Base-by-base conservation (phyloP, 1,140 invertebrate species). In the Aphis craccivora region DNA sequence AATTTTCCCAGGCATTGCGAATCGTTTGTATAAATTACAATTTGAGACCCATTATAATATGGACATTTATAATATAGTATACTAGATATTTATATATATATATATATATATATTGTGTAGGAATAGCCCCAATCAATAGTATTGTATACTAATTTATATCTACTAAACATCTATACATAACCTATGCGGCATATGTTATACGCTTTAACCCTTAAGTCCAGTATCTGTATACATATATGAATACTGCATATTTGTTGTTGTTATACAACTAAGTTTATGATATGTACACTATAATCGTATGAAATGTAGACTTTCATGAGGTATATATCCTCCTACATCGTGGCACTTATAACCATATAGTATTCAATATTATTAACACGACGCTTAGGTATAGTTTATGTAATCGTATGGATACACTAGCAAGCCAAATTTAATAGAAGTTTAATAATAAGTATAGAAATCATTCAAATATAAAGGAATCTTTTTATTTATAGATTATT, bases 21-120 rank as follows among this genome's bases (percentile, higher is more conserved):
- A 83, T 83, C 37, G 81, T 83, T 83, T 83, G 81, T 83, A 83
- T 83, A 83, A 83, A 83, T 83, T 37, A 40, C 22, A 83, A 23
- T 83, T 83, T 83, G 81, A 83, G 8, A 22, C 7, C 35, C 81
- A 40, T 83, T 83, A 67, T 67, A n/a, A 37, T 83, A 83, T 37
- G 35, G 81, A 37, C 30, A 67, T n/a, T 18, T 60, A 81, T 81
- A 37, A 37, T 9, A 83, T 22, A 83, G n/a, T 37, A 67, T 67
- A 67, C 60, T 67, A 30, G 30, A n/a, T 67, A 60, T 60, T n/a
- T n/a, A n/a, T n/a, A n/a, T n/a, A n/a, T 37, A 2, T 37, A 37
- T 40, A 40, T 40, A 40, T 40, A 40, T 40, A 60, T 60, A 60
- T 55, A 55, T 60, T 30, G 2, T 60, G 55, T 81, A 30, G 60